A percentile compares a stretch with the other conserved stretches of the same genome.
These are phyloP conservation scores for Calameuta idolon DNA, from an alignment of 2,888 invertebrate genomes.

Conservation along the genomic window DNA sequence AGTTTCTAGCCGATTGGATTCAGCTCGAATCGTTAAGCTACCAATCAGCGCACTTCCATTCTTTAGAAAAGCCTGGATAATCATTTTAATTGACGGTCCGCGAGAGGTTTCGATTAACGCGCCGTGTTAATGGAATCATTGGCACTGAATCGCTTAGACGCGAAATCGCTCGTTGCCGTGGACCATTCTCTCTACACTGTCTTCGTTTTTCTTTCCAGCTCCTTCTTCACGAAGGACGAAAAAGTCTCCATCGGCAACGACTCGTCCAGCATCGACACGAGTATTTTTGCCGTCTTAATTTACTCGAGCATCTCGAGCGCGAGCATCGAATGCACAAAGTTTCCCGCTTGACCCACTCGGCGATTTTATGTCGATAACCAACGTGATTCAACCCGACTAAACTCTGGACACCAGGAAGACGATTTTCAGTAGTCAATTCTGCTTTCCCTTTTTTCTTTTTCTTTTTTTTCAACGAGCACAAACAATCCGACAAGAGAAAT, in stretches of 20 bases:
- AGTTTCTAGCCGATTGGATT: neutral
- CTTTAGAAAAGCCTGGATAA: constrained; percentile 11
- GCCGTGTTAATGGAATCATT: constrained; percentile 16
- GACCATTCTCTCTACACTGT: neutral
- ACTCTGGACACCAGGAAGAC: neutral
- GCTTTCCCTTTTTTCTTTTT: neutral
- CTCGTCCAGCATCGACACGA: neutral
- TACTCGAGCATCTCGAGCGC: neutral
- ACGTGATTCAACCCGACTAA: neutral
- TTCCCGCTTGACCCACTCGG: constrained; percentile 46
- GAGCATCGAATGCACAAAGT: neutral
- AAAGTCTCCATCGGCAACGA: neutral
- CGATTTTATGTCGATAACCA: constrained; percentile 49
- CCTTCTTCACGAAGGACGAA: neutral
- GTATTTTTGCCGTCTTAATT: neutral
- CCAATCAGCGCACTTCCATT: neutral
- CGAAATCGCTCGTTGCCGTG: neutral
- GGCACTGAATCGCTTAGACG: neutral
- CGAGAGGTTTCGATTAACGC: constrained; percentile 15
- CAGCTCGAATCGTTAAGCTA: neutral
- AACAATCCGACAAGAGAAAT: neutral
- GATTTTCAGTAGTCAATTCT: neutral
- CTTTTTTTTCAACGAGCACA: neutral
- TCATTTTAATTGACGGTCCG: constrained; percentile 14
- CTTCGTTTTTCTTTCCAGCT: neutral